Evolutionary conservation across 2,113 vertebrate genomes (phyloP).

Genomic region (Circaetus cinerascens): DNA sequence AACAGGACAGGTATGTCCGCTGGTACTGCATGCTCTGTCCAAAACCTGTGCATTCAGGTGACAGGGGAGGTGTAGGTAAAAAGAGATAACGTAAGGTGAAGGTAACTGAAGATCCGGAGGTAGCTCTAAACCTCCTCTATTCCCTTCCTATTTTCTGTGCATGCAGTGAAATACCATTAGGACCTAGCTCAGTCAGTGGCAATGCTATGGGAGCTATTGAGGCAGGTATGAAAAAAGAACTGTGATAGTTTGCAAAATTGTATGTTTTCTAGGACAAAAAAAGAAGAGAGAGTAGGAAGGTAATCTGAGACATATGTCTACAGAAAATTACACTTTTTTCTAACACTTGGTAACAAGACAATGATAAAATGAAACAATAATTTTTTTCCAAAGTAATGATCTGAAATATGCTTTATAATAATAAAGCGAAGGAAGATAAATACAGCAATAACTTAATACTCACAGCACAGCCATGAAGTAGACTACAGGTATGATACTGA

Average conservation of each 20-base stretch:
- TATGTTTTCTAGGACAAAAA: neutral
- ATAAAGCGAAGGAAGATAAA: neutral
- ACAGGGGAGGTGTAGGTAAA: neutral
- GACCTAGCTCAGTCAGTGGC: neutral
- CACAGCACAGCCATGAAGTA: neutral
- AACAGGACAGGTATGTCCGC: neutral
- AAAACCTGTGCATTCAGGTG: neutral
- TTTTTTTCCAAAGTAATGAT: neutral
- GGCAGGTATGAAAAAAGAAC: neutral
- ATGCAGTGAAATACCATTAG: neutral
- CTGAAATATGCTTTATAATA: neutral
- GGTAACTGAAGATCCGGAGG: neutral
- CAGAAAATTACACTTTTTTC: neutral
- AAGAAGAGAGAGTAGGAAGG: neutral
- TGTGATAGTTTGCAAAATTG: neutral
- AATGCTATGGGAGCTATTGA: neutral
- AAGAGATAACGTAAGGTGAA: neutral
- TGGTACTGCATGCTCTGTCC: neutral
- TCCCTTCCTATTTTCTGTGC: neutral
- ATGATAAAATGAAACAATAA: neutral
- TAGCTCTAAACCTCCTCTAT: neutral
- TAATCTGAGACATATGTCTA: neutral
- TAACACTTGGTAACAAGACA: neutral
- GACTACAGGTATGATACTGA: neutral
- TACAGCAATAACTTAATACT: neutral